Evolutionary conservation across 2,113 vertebrate genomes (phyloP).

Genomic region (Hydropotes inermis): DNA sequence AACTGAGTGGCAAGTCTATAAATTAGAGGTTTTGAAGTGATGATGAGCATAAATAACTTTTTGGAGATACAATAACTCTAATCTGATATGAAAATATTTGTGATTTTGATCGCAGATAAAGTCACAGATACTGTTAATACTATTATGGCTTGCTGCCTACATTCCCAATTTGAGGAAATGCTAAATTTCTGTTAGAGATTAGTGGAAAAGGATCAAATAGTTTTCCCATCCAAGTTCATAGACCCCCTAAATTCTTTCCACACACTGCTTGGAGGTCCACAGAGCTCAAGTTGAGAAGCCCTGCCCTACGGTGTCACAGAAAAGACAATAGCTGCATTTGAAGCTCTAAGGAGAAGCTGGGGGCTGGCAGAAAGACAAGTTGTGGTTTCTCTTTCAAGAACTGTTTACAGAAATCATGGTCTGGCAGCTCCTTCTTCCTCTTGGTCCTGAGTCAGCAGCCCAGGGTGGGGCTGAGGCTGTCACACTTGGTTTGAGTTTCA

Average conservation of each 20-base stretch:
- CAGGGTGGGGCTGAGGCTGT: constrained; percentile 32
- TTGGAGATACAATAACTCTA: neutral
- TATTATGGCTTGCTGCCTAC: neutral
- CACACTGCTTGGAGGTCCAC: neutral
- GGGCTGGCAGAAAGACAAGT: constrained; percentile 57
- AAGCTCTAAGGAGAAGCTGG: constrained; percentile 22
- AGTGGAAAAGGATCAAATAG: neutral
- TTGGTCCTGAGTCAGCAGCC: constrained; percentile 53
- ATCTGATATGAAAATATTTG: constrained; percentile 24
- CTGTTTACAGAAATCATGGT: constrained; percentile 68
- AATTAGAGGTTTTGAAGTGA: neutral
- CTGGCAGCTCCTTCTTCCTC: constrained; percentile 65
- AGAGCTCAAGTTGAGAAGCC: neutral
- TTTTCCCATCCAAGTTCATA: neutral
- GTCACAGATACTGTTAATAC: neutral
- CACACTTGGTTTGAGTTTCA: constrained; percentile 50
- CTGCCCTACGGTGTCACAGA: neutral
- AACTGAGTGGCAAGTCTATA: neutral
- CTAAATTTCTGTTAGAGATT: constrained; percentile 22
- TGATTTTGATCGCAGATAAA: constrained; percentile 26
- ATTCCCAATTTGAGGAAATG: constrained; percentile 16
- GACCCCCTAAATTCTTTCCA: neutral
- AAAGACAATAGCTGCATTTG: constrained; percentile 46
- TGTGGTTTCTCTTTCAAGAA: constrained; percentile 71
- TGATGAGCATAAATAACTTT: neutral